phyloP scores from a whole-genome alignment of 2,113 vertebrate species.

The Hemichromis elongatus region DNA sequence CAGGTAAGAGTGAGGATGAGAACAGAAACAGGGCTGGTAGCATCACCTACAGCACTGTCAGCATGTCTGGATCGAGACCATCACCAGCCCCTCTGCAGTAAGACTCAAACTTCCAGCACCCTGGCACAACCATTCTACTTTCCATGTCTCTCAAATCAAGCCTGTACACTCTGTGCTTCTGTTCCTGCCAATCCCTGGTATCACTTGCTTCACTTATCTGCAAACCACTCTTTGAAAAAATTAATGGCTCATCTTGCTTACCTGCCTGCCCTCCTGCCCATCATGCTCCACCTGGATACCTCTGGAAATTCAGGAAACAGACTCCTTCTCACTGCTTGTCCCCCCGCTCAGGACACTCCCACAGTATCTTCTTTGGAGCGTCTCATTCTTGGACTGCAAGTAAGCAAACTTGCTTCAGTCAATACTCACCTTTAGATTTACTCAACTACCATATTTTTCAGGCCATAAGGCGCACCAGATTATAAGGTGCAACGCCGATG shows the following conservation, averaged over 20 bases:
- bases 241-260: too few relatives aligned
- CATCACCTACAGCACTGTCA: neutral
- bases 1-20: too few relatives aligned
- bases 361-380: fast-evolving
- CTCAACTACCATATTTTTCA: too few relatives aligned
- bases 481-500: too few relatives aligned
- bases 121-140: neutral
- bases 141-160: neutral
- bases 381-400: too few relatives aligned
- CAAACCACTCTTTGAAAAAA: too few relatives aligned
- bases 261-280: neutral
- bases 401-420: too few relatives aligned
- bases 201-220: neutral
- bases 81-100: neutral
- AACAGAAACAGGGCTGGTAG: too few relatives aligned
- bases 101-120: neutral
- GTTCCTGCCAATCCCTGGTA: neutral
- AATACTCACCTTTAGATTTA: too few relatives aligned
- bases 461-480: too few relatives aligned
- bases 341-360: neutral
- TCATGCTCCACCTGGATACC: neutral
- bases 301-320: neutral
- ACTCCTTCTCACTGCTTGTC: neutral
- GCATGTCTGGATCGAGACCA: neutral
- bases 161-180: neutral